Evolutionary conservation across 92 coral and sea anemone genomes (phyloP).

Genomic region (Palythoa grandis): DNA sequence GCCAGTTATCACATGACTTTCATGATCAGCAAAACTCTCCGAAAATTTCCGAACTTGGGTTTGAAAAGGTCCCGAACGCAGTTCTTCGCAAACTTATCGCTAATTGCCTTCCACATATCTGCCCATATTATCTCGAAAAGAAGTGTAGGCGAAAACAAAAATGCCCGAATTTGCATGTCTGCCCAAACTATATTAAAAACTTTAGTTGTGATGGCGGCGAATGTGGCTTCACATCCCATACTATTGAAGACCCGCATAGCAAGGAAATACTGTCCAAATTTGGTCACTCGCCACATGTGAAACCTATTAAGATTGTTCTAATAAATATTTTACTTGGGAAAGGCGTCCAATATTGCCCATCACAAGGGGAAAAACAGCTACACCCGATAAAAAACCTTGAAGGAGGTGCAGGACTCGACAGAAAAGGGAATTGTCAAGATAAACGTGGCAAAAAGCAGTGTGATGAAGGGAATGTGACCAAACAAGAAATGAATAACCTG

Average conservation of each 20-base stretch:
- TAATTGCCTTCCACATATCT: constrained; percentile 51
- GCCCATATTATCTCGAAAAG: constrained; percentile 37
- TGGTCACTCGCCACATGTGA: constrained; percentile 17
- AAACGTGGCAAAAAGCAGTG: constrained; percentile 1
- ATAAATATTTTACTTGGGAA: constrained; percentile 13
- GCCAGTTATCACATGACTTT: constrained; percentile 45
- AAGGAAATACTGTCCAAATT: constrained; percentile 37
- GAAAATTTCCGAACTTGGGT: constrained; percentile 33
- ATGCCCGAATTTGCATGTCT: constrained; percentile 50
- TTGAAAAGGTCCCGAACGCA: constrained; percentile 29
- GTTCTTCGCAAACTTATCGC: constrained; percentile 23
- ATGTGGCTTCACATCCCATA: constrained; percentile 40
- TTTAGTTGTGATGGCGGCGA: constrained; percentile 20
- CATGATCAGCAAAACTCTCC: constrained; percentile 39
- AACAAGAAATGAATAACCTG: neutral
- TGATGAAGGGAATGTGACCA: neutral
- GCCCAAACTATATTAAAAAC: constrained; percentile 34
- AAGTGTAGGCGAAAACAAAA: constrained; percentile 13
- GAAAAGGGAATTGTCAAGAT: neutral
- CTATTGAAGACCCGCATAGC: constrained; percentile 24
- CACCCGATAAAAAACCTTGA: neutral
- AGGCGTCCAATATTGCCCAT: neutral
- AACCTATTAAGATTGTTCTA: constrained; percentile 12
- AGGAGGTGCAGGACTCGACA: neutral
- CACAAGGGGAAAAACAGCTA: constrained; percentile 9